These are phyloP conservation scores for Trematocara macrostoma DNA, from an alignment of 2,113 vertebrate species.

Conservation along the genomic window DNA sequence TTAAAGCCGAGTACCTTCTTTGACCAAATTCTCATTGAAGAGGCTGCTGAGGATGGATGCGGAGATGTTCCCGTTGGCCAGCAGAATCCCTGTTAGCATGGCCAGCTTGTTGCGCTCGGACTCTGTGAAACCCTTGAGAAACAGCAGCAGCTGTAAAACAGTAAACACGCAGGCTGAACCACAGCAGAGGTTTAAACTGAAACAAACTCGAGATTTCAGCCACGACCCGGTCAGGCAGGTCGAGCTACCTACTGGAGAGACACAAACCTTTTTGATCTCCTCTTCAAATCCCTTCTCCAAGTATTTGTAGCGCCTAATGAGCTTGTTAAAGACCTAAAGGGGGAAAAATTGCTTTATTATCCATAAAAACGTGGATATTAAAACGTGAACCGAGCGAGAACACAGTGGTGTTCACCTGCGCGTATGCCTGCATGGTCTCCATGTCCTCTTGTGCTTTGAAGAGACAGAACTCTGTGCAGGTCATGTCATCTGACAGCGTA, in stretches of 20 bases:
- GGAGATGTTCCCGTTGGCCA: slow-evolving; percentile 89
- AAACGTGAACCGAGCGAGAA: accelerated
- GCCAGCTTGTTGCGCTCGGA: slow-evolving; percentile 97
- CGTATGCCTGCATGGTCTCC: slow-evolving; percentile 98
- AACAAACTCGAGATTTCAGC: neutral
- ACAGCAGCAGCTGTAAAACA: slow-evolving; percentile 86
- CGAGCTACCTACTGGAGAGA: neutral
- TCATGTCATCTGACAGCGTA: slow-evolving; percentile 93
- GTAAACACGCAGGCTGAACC: neutral
- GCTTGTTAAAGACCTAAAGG: slow-evolving; percentile 94
- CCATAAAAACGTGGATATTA: slow-evolving; percentile 68
- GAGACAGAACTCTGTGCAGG: slow-evolving; percentile 91
- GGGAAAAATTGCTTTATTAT: slow-evolving; percentile 35
- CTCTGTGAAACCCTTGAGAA: slow-evolving; percentile 96
- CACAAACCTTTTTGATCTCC: slow-evolving; percentile 94
- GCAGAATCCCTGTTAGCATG: slow-evolving; percentile 94
- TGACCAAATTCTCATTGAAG: slow-evolving; percentile 96
- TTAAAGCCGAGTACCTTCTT: slow-evolving; percentile 81
- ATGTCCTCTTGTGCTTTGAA: slow-evolving; percentile 97
- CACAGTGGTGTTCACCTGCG: slow-evolving; percentile 77
- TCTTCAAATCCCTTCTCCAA: slow-evolving; percentile 99
- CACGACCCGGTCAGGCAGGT: neutral
- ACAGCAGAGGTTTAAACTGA: neutral
- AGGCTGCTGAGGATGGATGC: slow-evolving; percentile 94
- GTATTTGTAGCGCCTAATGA: slow-evolving; percentile 96